Evolutionary conservation across 2,113 vertebrate species (phyloP), one percentile per base, ranked within the genome.

Genomic region (Dipodomys ordii): DNA sequence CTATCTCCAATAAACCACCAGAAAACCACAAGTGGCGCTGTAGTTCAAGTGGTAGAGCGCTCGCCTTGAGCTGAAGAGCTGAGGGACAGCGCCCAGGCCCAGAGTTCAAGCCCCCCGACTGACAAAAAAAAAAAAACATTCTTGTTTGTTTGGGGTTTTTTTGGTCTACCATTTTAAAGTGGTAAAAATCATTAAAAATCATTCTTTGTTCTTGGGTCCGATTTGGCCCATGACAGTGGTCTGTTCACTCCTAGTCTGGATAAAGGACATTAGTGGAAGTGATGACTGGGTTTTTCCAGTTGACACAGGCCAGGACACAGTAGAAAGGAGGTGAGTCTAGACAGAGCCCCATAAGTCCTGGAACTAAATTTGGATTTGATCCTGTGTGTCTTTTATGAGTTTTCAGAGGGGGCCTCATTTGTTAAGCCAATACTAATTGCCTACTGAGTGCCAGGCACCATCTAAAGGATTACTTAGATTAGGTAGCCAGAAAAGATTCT

Each of bases 391-490:
- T 18, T 7, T 4, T 72, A 83, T 39, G 10, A 6, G 23, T 79
- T 72, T 81, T 64, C 32, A 67, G 35, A 9, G 27, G 16, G 57
- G 12, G 3, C 68, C 12, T 74, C 74, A 25, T 32, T 73, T 28
- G 60, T 81, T 76, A 60, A 83, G 77, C 39, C 85, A 72, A 71
- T 78, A 71, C 65, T 83, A 82, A 81, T n/a, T 49, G 32, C 57
- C 76, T 46, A n/a, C 87, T 78, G 44, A 90, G 53, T 32, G 27
- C 67, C 46, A 88, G 78, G 28, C 25, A 32, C 78, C 46, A 39
- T 32, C 39, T 20, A 64, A 44, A 39, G 20, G 16, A 69, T 39
- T 35, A 16, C 88, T 19, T 78, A 65, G 60, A 85, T 1, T 57
- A 44, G 27, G 35, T 25, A 30, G 20, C 72, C 27, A 89, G 80